Conservation (phyloP, 2,888 invertebrate genomes). For the Lysandra bellargus region DNA sequence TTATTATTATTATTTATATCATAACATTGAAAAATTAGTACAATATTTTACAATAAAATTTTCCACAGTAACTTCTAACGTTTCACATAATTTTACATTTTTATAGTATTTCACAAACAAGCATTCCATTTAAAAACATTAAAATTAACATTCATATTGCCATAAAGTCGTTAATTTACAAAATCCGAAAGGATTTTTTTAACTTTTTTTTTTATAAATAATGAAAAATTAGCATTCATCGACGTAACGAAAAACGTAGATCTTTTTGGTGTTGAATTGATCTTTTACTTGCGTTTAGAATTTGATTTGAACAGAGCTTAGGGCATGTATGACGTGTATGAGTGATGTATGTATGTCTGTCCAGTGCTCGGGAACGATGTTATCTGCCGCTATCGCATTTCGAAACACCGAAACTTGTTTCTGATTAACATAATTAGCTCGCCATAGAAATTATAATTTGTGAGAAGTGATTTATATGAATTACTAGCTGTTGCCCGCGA, state of each 20-base stretch:
- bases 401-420: conserved; percentile 64
- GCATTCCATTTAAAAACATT: neutral
- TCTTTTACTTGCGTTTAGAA: neutral
- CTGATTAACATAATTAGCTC: conserved; percentile 71
- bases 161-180: no score
- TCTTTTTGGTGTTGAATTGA: no score
- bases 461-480: conserved; percentile 38
- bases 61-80: no score
- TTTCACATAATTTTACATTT: no score
- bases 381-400: conserved; percentile 58
- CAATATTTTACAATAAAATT: neutral
- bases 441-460: conserved; percentile 37
- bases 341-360: neutral
- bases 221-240: no score
- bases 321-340: neutral
- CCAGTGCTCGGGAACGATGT: conserved; percentile 42
- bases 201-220: no score
- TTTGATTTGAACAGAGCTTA: neutral
- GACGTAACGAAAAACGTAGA: neutral
- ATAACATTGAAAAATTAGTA: no score
- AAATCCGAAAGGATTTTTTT: no score
- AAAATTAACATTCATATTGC: neutral
- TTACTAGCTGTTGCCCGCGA: neutral
- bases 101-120: neutral
- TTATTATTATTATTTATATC: no score